phyloP scores from a whole-genome alignment of 2,797 vertebrate genomes.

The Aviceda leuphotes region DNA sequence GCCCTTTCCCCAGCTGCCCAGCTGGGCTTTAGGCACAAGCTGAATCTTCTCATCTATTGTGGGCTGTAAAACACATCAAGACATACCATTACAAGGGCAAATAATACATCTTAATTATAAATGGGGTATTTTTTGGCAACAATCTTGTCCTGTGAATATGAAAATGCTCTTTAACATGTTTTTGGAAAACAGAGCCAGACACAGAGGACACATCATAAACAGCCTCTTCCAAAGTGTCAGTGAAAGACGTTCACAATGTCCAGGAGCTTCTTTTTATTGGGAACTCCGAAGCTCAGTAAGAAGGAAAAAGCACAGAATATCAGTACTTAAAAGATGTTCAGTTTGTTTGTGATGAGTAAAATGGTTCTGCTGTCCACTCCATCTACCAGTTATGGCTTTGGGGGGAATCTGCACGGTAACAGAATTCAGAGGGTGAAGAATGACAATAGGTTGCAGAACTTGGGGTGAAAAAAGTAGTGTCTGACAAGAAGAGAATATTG shows the following conservation, averaged over 20 bases:
- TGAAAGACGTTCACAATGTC: background rate
- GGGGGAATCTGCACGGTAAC: background rate
- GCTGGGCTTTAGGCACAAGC: constrained; percentile 93
- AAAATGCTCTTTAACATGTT: background rate
- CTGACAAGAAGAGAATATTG: background rate
- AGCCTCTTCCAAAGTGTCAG: background rate
- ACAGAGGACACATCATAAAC: background rate
- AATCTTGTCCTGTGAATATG: background rate
- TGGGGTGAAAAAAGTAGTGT: background rate
- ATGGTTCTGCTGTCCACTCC: background rate
- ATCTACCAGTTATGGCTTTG: background rate
- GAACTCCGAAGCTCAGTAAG: background rate
- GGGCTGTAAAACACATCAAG: constrained; percentile 81
- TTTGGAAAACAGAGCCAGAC: background rate
- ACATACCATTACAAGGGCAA: background rate
- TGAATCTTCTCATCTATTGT: constrained; percentile 99
- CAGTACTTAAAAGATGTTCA: background rate
- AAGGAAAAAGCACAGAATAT: background rate
- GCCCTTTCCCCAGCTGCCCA: constrained; percentile 95
- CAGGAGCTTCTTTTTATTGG: background rate
- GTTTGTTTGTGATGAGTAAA: background rate
- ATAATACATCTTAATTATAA: fast-evolving
- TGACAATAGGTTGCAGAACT: fast-evolving
- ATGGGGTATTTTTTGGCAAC: background rate
- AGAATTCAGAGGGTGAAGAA: background rate